These are phyloP conservation scores for Onthophagus sagittarius DNA, from an alignment of 2,888 invertebrate species.

Conservation along the genomic window DNA sequence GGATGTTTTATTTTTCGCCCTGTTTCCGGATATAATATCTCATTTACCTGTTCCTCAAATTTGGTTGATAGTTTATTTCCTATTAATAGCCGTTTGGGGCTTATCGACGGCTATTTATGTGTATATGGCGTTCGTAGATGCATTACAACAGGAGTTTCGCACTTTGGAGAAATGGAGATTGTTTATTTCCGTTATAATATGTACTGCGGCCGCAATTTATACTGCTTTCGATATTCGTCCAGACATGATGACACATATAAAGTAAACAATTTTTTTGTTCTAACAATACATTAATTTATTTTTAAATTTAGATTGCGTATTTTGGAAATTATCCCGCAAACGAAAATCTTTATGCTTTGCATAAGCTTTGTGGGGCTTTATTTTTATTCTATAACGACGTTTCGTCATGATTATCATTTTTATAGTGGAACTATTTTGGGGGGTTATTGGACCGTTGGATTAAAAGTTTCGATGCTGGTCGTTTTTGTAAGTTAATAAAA, in stretches of 20 bases:
- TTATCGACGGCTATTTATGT: constrained; percentile 12
- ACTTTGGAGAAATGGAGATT: constrained; percentile 16
- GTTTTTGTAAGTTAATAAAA: constrained; percentile 13
- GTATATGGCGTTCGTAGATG: constrained; percentile 17
- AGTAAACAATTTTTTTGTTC: constrained; percentile 7
- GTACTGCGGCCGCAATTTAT: neutral
- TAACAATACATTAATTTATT: constrained; percentile 1
- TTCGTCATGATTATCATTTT: constrained; percentile 22
- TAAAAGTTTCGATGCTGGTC: constrained; percentile 16
- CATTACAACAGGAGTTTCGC: constrained; percentile 16
- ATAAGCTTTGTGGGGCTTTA: constrained; percentile 16
- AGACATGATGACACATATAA: neutral
- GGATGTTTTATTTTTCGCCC: constrained; percentile 15
- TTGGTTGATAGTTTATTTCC: constrained; percentile 20
- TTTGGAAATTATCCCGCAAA: constrained; percentile 6
- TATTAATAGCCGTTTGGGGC: constrained; percentile 19
- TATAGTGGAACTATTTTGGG: constrained; percentile 18
- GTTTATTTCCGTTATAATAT: neutral
- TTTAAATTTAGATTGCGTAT: neutral
- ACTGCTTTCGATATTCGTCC: neutral
- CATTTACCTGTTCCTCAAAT: constrained; percentile 15
- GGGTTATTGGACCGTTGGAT: constrained; percentile 16
- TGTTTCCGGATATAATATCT: constrained; percentile 19
- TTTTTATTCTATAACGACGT: constrained; percentile 16
- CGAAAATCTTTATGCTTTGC: constrained; percentile 11